phyloP scores from a whole-genome alignment of 2,888 invertebrate species.

The Cabera pusaria region DNA sequence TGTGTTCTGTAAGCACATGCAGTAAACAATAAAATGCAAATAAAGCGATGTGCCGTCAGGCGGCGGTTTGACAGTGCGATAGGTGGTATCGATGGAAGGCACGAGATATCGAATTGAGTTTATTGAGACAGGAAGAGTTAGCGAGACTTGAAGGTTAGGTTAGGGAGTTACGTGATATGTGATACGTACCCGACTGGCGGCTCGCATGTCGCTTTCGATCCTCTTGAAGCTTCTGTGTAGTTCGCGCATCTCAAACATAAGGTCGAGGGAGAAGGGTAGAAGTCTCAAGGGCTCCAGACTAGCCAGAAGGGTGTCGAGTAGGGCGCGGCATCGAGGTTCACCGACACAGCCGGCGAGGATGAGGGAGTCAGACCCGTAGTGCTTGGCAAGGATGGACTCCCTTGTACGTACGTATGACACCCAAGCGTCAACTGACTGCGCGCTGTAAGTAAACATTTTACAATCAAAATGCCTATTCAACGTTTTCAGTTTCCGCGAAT shows the following conservation, averaged over 20 bases:
- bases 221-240: conserved; percentile 89
- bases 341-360: conserved; percentile 85
- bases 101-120: conserved; percentile 42
- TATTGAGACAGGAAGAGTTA: conserved; percentile 32
- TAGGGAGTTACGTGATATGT: conserved; percentile 18
- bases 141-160: conserved; percentile 3
- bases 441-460: conserved; percentile 74
- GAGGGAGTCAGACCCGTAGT: conserved; percentile 90
- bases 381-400: conserved; percentile 90
- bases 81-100: conserved; percentile 50
- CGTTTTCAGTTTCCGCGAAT: too few relatives aligned
- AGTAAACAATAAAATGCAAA: conserved; percentile 81
- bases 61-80: conserved; percentile 53
- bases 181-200: conserved; percentile 73
- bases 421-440: conserved; percentile 95
- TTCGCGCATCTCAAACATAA: conserved; percentile 90
- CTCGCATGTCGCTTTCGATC: conserved; percentile 83
- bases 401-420: conserved; percentile 92
- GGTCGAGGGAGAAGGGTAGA: conserved; percentile 91
- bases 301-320: conserved; percentile 89
- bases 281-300: conserved; percentile 91
- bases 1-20: conserved; percentile 78
- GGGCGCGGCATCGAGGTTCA: conserved; percentile 82
- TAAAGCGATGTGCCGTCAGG: conserved; percentile 69
- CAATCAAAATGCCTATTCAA: too few relatives aligned